Evolutionary conservation across 2,888 invertebrate species (phyloP).

Genomic region (Yponomeuta cagnagella): DNA sequence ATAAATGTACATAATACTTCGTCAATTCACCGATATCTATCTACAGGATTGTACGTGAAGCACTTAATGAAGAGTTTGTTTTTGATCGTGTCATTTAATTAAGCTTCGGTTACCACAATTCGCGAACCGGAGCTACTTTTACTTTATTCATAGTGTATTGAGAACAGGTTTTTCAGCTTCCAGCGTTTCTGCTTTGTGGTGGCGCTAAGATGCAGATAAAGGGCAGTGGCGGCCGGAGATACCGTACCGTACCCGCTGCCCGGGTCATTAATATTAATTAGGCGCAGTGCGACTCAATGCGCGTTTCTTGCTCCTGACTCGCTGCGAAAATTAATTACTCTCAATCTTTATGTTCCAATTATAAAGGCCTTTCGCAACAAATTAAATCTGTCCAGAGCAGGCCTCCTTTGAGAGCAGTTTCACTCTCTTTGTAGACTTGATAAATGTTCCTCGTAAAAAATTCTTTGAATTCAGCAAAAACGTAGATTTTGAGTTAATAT

Average conservation of each 20-base stretch:
- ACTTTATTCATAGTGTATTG: background rate
- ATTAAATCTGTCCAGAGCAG: slow-evolving; percentile 75
- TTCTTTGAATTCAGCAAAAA: slow-evolving; percentile 62
- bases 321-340: slow-evolving; percentile 76
- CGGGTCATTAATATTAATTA: slow-evolving; percentile 74
- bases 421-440: slow-evolving; percentile 74
- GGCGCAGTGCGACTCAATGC: slow-evolving; percentile 64
- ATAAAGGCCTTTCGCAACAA: slow-evolving; percentile 76
- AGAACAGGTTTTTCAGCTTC: background rate
- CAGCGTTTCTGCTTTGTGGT: background rate
- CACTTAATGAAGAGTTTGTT: too few species aligned
- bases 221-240: slow-evolving; percentile 24
- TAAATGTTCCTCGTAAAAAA: slow-evolving; percentile 68
- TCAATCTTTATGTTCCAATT: slow-evolving; percentile 77
- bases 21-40: too few species aligned
- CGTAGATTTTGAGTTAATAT: slow-evolving; percentile 59
- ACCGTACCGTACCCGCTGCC: slow-evolving; percentile 43
- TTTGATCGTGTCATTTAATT: too few species aligned
- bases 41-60: too few species aligned
- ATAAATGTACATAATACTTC: background rate
- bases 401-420: slow-evolving; percentile 74
- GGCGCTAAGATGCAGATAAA: slow-evolving; percentile 36
- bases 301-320: slow-evolving; percentile 73
- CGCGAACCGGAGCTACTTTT: background rate
- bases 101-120: too few species aligned